A percentile compares a stretch with the other conserved stretches of the same genome.
Conservation (phyloP, 1,140 invertebrate species). For the Drosophila gunungcola region DNA sequence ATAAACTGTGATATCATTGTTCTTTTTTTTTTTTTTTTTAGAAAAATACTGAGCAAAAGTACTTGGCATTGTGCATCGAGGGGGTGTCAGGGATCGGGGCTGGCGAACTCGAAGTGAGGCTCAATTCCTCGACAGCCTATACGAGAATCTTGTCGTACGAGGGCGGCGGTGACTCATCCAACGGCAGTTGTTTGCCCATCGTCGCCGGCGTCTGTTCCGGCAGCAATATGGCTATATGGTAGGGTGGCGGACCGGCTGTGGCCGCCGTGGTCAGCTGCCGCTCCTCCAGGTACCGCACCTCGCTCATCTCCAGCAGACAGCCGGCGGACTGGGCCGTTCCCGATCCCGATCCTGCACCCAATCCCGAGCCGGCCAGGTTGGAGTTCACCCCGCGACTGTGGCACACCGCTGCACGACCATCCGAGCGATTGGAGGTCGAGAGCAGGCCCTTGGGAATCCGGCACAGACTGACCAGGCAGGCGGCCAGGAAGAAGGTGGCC, state of each 20-base stretch:
- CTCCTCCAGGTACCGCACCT: slow-evolving; percentile 62
- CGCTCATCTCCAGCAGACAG: slow-evolving; percentile 59
- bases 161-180: slow-evolving; percentile 86
- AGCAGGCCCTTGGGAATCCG: slow-evolving; percentile 78
- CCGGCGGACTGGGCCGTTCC: slow-evolving; percentile 15
- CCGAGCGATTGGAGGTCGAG: slow-evolving; percentile 39
- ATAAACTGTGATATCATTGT: slow-evolving; percentile 70
- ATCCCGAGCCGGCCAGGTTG: slow-evolving; percentile 1
- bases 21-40: slow-evolving; percentile 3
- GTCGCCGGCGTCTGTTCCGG: slow-evolving; percentile 84
- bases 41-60: slow-evolving; percentile 80
- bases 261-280: slow-evolving; percentile 45
- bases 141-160: slow-evolving; percentile 87
- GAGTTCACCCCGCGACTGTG: slow-evolving; percentile 49
- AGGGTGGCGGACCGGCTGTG: slow-evolving; percentile 85
- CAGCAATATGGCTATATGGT: slow-evolving; percentile 87
- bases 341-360: slow-evolving; percentile 3
- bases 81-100: slow-evolving; percentile 21
- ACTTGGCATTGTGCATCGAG: slow-evolving; percentile 43
- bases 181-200: slow-evolving; percentile 73
- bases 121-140: slow-evolving; percentile 68
- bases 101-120: slow-evolving; percentile 41
- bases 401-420: slow-evolving; percentile 54
- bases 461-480: slow-evolving; percentile 87
- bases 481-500: slow-evolving; percentile 87